Evolutionary conservation across 2,888 invertebrate species (phyloP).

Genomic region (Ornithoptera priamus): DNA sequence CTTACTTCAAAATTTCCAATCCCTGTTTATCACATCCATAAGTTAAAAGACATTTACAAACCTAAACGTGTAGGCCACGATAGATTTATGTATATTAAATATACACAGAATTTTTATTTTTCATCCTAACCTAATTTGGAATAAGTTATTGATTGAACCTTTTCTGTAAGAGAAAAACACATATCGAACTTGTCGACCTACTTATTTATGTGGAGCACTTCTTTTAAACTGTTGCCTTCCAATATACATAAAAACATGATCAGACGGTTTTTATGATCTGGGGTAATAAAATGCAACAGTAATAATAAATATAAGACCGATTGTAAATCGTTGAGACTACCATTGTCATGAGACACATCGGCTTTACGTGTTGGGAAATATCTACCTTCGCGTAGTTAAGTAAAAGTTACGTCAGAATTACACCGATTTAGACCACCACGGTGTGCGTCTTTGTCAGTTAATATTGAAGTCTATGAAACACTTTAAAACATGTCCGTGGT

Average conservation of each 20-base stretch:
- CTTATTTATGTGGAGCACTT: neutral
- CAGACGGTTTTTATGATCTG: neutral
- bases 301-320: no score
- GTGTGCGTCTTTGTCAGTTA: no score
- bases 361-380: no score
- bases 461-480: no score
- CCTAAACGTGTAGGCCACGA: neutral
- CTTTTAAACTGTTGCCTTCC: neutral
- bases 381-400: no score
- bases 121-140: neutral
- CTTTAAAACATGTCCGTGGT: no score
- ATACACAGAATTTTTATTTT: neutral
- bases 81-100: neutral
- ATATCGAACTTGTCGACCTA: conserved; percentile 1
- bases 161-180: neutral
- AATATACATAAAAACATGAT: neutral
- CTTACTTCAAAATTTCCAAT: neutral
- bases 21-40: neutral
- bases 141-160: neutral
- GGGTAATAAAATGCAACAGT: no score
- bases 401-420: no score
- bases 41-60: neutral
- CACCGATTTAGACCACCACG: no score
- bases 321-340: no score
- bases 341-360: no score